Conservation (phyloP, 2,888 invertebrate genomes). For the Sepioteuthis lessoniana region DNA sequence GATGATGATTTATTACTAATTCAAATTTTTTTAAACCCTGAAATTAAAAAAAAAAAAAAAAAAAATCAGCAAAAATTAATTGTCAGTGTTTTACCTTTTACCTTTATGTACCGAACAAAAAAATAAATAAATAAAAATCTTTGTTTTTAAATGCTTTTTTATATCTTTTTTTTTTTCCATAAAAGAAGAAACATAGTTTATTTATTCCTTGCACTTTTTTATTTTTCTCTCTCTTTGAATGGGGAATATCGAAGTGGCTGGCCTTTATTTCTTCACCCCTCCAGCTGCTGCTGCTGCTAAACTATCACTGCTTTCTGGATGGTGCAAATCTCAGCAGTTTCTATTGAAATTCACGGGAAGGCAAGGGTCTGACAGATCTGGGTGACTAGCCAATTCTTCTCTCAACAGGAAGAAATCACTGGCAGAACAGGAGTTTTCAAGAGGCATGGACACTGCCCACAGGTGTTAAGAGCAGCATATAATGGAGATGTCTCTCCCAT, state of each 20-base stretch:
- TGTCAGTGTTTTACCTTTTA: not conserved
- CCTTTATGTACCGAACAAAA: not conserved
- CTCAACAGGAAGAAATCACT: not conserved
- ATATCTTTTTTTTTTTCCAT: not conserved
- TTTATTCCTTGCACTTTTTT: not conserved
- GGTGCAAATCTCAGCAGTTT: conserved; percentile 16
- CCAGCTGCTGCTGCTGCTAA: not conserved
- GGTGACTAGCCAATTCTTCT: conserved; percentile 33
- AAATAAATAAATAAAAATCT: too few relatives aligned
- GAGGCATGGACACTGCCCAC: conserved; percentile 4
- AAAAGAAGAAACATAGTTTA: conserved; percentile 2
- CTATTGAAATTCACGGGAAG: conserved; percentile 15
- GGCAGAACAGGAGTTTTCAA: conserved; percentile 3
- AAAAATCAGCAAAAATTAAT: not conserved
- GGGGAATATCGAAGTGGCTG: not conserved
- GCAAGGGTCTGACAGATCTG: conserved; percentile 33
- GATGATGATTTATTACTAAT: too few relatives aligned
- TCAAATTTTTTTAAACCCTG: not conserved
- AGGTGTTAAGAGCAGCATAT: not conserved
- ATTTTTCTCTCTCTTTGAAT: not conserved
- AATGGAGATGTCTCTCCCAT: not conserved
- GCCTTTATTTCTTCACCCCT: not conserved
- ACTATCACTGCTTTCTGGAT: not conserved
- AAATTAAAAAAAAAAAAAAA: not conserved
- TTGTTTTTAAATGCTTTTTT: too few relatives aligned